Conservation (phyloP, 2,797 vertebrate species). For the Rousettus madagascariensis region DNA sequence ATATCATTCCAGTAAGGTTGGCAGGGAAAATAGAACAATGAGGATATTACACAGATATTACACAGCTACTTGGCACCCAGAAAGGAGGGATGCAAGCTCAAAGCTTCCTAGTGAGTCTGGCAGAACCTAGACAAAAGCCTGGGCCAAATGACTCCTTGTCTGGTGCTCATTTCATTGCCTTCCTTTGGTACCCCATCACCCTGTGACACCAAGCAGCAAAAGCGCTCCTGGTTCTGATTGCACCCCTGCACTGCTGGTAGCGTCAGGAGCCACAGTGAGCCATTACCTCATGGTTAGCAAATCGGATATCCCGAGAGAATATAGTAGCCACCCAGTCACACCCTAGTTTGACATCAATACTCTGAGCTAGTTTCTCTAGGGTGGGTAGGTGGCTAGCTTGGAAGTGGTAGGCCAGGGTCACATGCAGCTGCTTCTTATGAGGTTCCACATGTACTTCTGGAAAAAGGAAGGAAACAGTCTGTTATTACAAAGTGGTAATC, state of each 20-base stretch:
- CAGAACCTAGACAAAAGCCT: neutral
- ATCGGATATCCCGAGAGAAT: conserved; percentile 97
- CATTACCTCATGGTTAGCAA: conserved; percentile 95
- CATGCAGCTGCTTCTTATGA: conserved; percentile 98
- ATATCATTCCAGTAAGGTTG: neutral
- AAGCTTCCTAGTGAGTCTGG: neutral
- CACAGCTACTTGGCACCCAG: too few relatives aligned
- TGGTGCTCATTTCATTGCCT: neutral
- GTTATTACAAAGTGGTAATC: neutral
- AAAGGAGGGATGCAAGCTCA: neutral
- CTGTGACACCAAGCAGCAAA: neutral
- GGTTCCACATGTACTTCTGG: conserved; percentile 96
- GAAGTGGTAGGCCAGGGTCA: conserved; percentile 98
- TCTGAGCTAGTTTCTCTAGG: conserved; percentile 95
- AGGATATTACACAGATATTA: too few relatives aligned
- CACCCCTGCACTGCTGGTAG: fast-evolving
- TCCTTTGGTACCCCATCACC: neutral
- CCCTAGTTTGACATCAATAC: conserved; percentile 91
- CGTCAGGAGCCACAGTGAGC: neutral
- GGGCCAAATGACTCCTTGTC: neutral
- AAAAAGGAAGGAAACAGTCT: neutral
- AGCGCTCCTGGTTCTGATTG: fast-evolving
- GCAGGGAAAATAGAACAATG: neutral
- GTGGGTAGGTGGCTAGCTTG: conserved; percentile 91
- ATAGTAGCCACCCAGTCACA: conserved; percentile 97